Evolutionary conservation across 2,888 invertebrate genomes (phyloP), one percentile per base, ranked within the genome.

Genomic region (Sthenelais limicola): DNA sequence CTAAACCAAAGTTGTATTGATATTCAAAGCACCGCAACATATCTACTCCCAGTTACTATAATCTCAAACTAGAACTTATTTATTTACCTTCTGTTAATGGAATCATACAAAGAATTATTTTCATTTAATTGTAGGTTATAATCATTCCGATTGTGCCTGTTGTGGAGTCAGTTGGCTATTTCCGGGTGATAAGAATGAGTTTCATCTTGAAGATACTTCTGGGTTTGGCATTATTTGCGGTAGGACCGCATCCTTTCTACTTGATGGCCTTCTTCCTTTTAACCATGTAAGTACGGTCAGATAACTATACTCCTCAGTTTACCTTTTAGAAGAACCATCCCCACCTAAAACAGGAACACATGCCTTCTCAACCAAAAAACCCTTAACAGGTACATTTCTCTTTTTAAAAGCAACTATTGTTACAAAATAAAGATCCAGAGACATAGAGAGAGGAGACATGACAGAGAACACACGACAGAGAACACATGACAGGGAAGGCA

Each of bases 241-340:
- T 78, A 3, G 84, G 85, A 32, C 73, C 71, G 26, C 75, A 80
- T 47, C 79, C 80, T 3, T 80, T 79, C 78, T 24, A 77, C 5
- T 67, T 85, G 21, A 81, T 83, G 76, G 15, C 77, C 0, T 82
- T 79, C 69, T 66, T 84, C 18, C 62, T 84, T 1, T 3, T 80
- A 30, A 81, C 82, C 62, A 79, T 77, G 84, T 85, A 78, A 79
- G 79, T 74, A 32, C 35, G 21, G 35, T n/a, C n/a, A n/a, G n/a
- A n/a, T n/a, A n/a, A n/a, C n/a, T n/a, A n/a, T 56, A 56, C 32
- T 56, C 32, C 26, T 30, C 5, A 56, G 28, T 4, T 51, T 5
- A 51, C 26, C 26, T 51, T 24, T 26, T 5, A 24, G 4, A 9
- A 51, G 26, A 51, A n/a, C n/a, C 47, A 43, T 43, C 47, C n/a